These are phyloP conservation scores for Drosophila sechellia DNA, from an alignment of 1,140 invertebrate genomes.

Conservation along the genomic window DNA sequence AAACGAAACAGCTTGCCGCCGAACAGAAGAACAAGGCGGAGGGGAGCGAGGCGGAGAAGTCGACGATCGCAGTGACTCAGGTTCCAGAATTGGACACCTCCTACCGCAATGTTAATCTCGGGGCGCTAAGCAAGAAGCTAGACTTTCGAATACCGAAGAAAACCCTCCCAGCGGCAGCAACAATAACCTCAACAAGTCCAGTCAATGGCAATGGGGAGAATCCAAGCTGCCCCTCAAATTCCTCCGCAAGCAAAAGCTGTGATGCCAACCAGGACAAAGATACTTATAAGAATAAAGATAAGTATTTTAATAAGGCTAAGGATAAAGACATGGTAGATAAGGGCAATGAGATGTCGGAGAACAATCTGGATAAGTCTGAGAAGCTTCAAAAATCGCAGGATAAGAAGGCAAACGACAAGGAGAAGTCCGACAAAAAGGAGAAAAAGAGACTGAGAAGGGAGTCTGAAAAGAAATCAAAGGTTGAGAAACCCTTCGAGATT, in stretches of 20 bases:
- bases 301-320: background rate
- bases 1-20: constrained; percentile 10
- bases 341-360: background rate
- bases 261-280: constrained; percentile 16
- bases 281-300: constrained; percentile 6
- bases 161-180: background rate
- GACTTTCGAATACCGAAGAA: constrained; percentile 65
- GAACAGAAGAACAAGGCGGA: constrained; percentile 19
- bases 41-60: background rate
- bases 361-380: constrained; percentile 10
- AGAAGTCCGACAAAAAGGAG: constrained; percentile 3
- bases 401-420: constrained; percentile 5
- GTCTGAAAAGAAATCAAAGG: background rate
- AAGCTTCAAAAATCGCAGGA: constrained; percentile 8
- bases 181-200: background rate
- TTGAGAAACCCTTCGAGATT: background rate
- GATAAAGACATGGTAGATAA: background rate
- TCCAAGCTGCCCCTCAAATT: background rate
- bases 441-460: constrained; percentile 9
- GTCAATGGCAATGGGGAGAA: background rate
- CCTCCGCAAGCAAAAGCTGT: constrained; percentile 6
- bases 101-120: constrained; percentile 31
- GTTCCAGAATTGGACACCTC: constrained; percentile 48
- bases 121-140: constrained; percentile 37
- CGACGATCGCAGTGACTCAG: background rate